A percentile compares a stretch with the other conserved stretches of the same genome.
Evolutionary conservation across 2,888 invertebrate species (phyloP).

Genomic region (Leucania comma): DNA sequence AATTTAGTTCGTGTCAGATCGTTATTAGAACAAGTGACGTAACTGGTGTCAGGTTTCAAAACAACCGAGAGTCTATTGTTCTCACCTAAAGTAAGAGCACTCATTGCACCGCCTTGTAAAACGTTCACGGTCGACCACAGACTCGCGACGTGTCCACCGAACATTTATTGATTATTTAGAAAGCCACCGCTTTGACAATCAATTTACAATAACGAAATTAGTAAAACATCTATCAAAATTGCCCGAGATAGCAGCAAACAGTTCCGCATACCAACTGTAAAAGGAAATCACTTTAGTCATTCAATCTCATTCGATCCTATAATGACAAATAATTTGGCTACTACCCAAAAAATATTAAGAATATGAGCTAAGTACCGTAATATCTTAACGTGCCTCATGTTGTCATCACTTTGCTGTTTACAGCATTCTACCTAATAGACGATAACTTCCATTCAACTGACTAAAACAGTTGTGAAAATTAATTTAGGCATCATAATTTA

Average conservation of each 20-base stretch:
- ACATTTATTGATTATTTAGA: conserved; percentile 25
- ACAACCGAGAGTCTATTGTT: conserved; percentile 76
- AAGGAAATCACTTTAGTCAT: conserved; percentile 18
- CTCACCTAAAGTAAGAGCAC: conserved; percentile 70
- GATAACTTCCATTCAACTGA: neutral
- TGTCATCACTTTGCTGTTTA: neutral
- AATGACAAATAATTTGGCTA: conserved; percentile 16
- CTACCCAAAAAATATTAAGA: neutral
- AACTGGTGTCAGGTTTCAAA: conserved; percentile 75
- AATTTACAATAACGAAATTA: conserved; percentile 1
- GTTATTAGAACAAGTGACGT: conserved; percentile 73
- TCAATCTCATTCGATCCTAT: neutral
- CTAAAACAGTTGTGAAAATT: neutral
- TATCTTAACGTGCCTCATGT: neutral
- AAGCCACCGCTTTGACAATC: conserved; percentile 29
- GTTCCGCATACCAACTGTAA: neutral
- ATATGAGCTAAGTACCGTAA: neutral
- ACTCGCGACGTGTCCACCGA: conserved; percentile 34
- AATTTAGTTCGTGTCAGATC: conserved; percentile 69
- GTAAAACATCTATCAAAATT: neutral
- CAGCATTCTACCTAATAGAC: too few species aligned
- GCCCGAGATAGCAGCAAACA: neutral
- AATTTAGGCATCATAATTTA: neutral
- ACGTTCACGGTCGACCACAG: conserved; percentile 65
- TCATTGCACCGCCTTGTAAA: conserved; percentile 66